Base-by-base conservation (phyloP, 2,888 invertebrate genomes). In the Agrochola macilenta region DNA sequence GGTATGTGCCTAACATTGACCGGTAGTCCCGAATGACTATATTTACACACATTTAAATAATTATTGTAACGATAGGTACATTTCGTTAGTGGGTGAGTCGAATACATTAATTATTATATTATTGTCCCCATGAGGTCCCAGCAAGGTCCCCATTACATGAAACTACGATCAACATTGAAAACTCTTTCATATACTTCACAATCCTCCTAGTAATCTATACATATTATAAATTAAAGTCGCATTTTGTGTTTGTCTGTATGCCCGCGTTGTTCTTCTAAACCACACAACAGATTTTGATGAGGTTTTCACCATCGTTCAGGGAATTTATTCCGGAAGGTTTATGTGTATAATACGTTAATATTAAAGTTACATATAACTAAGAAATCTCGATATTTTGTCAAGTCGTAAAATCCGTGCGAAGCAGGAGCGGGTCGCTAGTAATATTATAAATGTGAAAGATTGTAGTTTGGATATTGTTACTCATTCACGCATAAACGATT, bases 101-200 rank as follows among this genome's bases (percentile, higher is more conserved):
- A 49, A 71, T 54, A 63, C 54, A 57, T 69, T 52, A 52, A 78
- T 69, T 79, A 63, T 26, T 17, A 35, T 30, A 61, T 64, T n/a
- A 72, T 23, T n/a, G 72, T 52, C 26, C 64, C 81, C 30, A 49
- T 64, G n/a, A 49, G 57, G 14, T 30, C 14, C 9, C 8, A 5
- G 20, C 4, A 57, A 30, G 20, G n/a, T 46, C n/a, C 43, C 30
- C 35, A 11, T 12, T 54, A 63, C 46, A 26, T 57, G 39, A 64
- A 64, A 78, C 57, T 73, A 54, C 5, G 64, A 26, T 39, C 39
- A 72, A 57, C 35, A 39, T 52, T 46, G 46, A 54, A 54, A 68
- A 52, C 30, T 17, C n/a, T 78, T 43, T 52, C 20, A 43, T 9
- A 30, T 11, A 39, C 46, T 57, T 23, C 9, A n/a, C 23, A 23